phyloP scores from a whole-genome alignment of 2,797 vertebrate genomes.

The Vireo griseus region DNA sequence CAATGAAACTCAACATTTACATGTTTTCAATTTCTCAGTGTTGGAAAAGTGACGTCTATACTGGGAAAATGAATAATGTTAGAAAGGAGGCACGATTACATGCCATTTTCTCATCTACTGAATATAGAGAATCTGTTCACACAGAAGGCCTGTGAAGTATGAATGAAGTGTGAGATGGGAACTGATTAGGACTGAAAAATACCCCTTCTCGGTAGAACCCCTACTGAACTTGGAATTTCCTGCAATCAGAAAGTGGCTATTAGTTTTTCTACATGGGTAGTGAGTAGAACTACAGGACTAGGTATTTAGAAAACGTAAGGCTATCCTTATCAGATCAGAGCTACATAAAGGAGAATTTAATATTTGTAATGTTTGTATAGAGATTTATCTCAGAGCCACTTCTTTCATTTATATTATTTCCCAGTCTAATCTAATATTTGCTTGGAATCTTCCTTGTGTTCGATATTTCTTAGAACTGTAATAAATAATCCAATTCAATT shows the following conservation, averaged over 20 bases:
- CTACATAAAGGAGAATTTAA: conserved; percentile 72
- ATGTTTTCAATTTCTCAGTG: neutral
- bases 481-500: conserved; percentile 80
- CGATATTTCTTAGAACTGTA: conserved; percentile 74
- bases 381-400: conserved; percentile 70
- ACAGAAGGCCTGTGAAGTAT: neutral
- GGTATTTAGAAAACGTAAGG: conserved; percentile 67
- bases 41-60: neutral
- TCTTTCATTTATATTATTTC: conserved; percentile 72
- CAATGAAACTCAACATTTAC: neutral
- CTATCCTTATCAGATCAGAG: conserved; percentile 64
- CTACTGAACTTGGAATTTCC: neutral
- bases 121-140: neutral
- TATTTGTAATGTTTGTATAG: conserved; percentile 77
- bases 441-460: conserved; percentile 69
- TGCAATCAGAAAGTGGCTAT: neutral
- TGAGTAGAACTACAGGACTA: conserved; percentile 5
- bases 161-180: neutral
- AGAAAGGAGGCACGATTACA: neutral
- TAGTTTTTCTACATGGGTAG: conserved; percentile 15
- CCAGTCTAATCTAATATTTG: conserved; percentile 74
- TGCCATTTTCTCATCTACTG: neutral
- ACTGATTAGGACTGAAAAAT: neutral
- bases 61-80: neutral
- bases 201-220: neutral